Percentiles rank a stretch among this genome's conserved stretches.
Conservation (phyloP, 2,797 vertebrate species). For the Champsocephalus esox region DNA sequence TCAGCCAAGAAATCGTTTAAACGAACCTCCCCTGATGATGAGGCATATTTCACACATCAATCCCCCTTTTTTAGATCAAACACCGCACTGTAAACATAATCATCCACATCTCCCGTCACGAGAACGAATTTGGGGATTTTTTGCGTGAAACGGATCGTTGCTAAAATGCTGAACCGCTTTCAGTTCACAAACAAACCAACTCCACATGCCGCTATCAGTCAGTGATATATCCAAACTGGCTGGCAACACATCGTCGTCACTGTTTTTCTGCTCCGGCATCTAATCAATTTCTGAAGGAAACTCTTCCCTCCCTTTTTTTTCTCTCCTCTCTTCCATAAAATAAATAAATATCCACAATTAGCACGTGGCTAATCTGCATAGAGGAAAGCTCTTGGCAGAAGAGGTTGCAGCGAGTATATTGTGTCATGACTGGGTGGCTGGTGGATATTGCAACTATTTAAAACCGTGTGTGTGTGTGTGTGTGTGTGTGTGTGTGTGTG, state of each 20-base stretch:
- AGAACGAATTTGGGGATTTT: background rate
- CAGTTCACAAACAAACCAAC: background rate
- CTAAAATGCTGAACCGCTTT: background rate
- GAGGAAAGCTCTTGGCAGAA: constrained; percentile 90
- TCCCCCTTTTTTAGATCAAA: background rate
- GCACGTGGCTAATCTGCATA: constrained; percentile 99
- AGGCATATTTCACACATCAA: too few relatives aligned
- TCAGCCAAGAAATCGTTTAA: too few relatives aligned
- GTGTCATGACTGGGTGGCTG: constrained; percentile 81
- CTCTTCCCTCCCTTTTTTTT: constrained; percentile 79
- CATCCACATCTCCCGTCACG: background rate
- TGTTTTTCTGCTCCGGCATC: constrained; percentile 66
- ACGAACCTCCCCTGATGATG: too few relatives aligned
- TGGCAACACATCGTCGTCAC: constrained; percentile 13
- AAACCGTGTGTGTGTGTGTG: constrained; percentile 40
- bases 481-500: constrained; percentile 26
- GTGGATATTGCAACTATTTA: constrained; percentile 65
- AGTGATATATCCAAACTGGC: background rate
- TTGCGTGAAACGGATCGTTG: background rate
- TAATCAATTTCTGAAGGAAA: constrained; percentile 81
- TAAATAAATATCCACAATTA: constrained; percentile 89
- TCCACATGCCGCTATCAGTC: background rate
- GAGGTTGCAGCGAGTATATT: constrained; percentile 86
- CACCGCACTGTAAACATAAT: background rate
- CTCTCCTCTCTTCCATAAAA: constrained; percentile 60